These are phyloP conservation scores for Patiria pectinifera DNA, from an alignment of 53 echinoderm and acorn worm genomes.

Conservation along the genomic window DNA sequence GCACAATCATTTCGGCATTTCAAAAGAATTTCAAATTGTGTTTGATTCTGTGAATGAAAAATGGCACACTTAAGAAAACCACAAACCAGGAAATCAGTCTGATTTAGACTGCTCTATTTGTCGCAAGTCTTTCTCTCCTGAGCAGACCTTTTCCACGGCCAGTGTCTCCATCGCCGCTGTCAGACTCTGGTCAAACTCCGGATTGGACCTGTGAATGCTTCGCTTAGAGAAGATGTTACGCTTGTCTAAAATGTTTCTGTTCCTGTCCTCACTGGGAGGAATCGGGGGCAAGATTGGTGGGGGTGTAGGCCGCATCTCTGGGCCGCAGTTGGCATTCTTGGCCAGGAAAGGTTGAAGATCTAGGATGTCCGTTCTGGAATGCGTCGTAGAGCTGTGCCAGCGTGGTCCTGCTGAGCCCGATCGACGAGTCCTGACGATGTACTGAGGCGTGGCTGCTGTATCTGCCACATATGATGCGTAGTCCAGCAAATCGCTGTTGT, in stretches of 20 bases:
- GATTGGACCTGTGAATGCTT: conserved; percentile 29
- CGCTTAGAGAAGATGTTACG: conserved; percentile 27
- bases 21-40: too few relatives aligned
- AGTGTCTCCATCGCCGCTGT: conserved; percentile 68
- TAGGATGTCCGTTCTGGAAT: conserved; percentile 20
- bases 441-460: conserved; percentile 8
- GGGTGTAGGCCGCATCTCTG: conserved; percentile 73
- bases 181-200: conserved; percentile 17
- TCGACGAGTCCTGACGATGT: conserved; percentile 1
- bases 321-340: conserved; percentile 45
- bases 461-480: neutral
- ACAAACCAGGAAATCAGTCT: conserved; percentile 41
- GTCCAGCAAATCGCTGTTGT: neutral
- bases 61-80: conserved; percentile 10
- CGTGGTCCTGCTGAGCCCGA: conserved; percentile 13
- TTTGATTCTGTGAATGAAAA: neutral
- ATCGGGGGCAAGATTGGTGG: conserved; percentile 75
- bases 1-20: neutral
- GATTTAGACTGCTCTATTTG: conserved; percentile 61
- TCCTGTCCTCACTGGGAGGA: conserved; percentile 17
- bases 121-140: conserved; percentile 39
- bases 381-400: neutral
- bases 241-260: conserved; percentile 23
- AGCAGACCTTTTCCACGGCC: conserved; percentile 75
- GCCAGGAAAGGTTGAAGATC: conserved; percentile 74